These are phyloP conservation scores for Mormyrus lacerda DNA, from an alignment of 2,113 vertebrate genomes.

Conservation along the genomic window DNA sequence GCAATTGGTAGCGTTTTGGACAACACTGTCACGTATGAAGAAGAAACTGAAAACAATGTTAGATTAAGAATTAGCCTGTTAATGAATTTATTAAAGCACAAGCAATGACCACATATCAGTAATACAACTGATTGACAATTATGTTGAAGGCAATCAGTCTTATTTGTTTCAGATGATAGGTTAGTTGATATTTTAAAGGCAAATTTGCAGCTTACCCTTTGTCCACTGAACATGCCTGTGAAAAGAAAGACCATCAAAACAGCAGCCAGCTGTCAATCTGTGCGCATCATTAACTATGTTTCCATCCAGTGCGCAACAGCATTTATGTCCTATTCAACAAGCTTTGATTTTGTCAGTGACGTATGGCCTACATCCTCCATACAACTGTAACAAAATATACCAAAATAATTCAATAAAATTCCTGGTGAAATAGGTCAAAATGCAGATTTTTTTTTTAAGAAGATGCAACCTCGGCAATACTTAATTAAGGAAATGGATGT, in stretches of 20 bases:
- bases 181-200: not conserved
- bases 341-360: not conserved
- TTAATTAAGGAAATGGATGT: not conserved
- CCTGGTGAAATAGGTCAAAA: not conserved
- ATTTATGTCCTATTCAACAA: not conserved
- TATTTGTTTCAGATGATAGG: not conserved
- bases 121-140: not conserved
- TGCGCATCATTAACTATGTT: not conserved
- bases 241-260: not conserved
- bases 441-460: not conserved
- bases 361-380: not conserved
- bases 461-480: not conserved
- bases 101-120: not conserved
- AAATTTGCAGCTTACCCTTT: not conserved
- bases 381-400: not conserved
- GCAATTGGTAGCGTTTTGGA: not conserved
- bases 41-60: not conserved
- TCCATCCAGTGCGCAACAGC: not conserved
- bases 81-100: not conserved
- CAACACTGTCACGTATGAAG: not conserved
- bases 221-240: not conserved
- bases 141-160: not conserved
- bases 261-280: not conserved
- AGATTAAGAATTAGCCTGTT: not conserved
- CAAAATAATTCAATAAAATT: not conserved